Percentiles rank a stretch among this genome's conserved stretches.
Evolutionary conservation across 2,113 vertebrate species (phyloP).

Genomic region (Carlito syrichta): DNA sequence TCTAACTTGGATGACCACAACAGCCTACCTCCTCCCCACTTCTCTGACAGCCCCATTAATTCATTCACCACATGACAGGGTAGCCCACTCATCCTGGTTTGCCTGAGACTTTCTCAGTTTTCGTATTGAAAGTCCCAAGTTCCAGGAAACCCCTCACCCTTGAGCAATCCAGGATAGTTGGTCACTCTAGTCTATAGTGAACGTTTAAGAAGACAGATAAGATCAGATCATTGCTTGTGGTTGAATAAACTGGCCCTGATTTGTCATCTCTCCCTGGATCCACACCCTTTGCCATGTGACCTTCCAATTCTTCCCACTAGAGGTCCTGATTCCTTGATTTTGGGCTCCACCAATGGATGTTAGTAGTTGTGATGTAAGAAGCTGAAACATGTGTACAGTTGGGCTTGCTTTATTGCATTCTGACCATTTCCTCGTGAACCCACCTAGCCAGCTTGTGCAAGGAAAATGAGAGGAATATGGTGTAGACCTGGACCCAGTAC

Average conservation of each 20-base stretch:
- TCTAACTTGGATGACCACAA: neutral
- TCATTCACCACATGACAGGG: neutral
- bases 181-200: neutral
- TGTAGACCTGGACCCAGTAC: neutral
- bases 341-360: neutral
- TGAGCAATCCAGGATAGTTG: neutral
- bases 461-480: neutral
- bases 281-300: neutral
- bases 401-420: neutral
- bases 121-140: neutral
- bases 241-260: neutral
- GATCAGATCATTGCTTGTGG: too few relatives aligned
- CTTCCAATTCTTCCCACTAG: neutral
- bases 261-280: neutral
- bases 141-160: neutral
- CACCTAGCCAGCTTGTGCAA: neutral
- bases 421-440: neutral
- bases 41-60: neutral
- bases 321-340: neutral
- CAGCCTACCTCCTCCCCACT: neutral
- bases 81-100: neutral
- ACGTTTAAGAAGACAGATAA: neutral
- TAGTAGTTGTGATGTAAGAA: neutral
- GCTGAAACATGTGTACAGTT: neutral
- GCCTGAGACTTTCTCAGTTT: neutral